These are phyloP conservation scores for Pseudochromis fuscus DNA, from an alignment of 2,797 vertebrate genomes.

Conservation along the genomic window DNA sequence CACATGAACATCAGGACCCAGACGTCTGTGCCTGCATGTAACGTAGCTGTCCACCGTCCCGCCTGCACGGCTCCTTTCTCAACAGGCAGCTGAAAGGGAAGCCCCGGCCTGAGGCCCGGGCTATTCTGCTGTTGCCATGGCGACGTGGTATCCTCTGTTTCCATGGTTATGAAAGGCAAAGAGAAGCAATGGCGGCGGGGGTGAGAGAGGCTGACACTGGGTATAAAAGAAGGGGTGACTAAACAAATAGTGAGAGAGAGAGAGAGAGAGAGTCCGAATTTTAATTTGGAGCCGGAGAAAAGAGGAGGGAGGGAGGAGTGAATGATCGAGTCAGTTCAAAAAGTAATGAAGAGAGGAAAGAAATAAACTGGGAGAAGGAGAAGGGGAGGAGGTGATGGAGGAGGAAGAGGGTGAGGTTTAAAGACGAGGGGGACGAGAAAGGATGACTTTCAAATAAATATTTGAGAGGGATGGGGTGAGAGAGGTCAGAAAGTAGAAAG, in stretches of 20 bases:
- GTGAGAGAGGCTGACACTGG: conserved; percentile 54
- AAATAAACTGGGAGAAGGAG: conserved; percentile 26
- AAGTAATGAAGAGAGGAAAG: conserved; percentile 63
- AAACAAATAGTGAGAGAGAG: conserved; percentile 66
- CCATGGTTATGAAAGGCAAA: conserved; percentile 83
- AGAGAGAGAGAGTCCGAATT: conserved; percentile 73
- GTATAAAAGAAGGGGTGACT: conserved; percentile 63
- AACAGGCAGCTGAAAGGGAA: conserved; percentile 69
- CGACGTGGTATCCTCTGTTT: conserved; percentile 84
- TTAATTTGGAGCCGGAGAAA: conserved; percentile 73
- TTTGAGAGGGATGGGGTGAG: no score
- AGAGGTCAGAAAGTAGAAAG: conserved; percentile 16
- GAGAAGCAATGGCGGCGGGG: conserved; percentile 69
- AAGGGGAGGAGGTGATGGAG: conserved; percentile 17
- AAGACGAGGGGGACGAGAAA: conserved; percentile 37
- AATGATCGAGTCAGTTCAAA: conserved; percentile 58
- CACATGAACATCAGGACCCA: conserved; percentile 60
- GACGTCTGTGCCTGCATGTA: conserved; percentile 69
- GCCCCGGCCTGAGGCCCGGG: conserved; percentile 28
- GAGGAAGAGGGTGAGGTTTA: conserved; percentile 38
- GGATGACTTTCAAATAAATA: conserved; percentile 37
- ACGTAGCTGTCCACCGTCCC: conserved; percentile 56
- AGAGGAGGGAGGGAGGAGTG: conserved; percentile 49
- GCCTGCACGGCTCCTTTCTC: conserved; percentile 73
- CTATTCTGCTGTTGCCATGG: conserved; percentile 83